phyloP scores from a whole-genome alignment of 2,797 vertebrate genomes.

The Rhabdophis nuchalis region DNA sequence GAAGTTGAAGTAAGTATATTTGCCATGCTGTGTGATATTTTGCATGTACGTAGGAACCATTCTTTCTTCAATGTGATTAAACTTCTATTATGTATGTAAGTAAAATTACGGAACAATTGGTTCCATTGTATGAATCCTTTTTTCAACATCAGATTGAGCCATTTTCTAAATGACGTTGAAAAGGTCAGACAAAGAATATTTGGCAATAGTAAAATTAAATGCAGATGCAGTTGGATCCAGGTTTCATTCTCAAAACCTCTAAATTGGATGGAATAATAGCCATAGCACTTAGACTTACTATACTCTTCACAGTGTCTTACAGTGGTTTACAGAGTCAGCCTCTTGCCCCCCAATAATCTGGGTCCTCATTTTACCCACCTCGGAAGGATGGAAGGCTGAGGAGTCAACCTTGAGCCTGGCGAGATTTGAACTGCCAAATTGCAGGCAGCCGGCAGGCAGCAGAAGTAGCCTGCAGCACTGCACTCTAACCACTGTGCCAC shows the following conservation, averaged over 20 bases:
- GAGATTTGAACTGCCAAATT: too few relatives aligned
- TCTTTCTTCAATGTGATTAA: not conserved
- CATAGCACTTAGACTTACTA: too few relatives aligned
- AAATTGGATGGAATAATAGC: too few relatives aligned
- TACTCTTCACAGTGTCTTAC: too few relatives aligned
- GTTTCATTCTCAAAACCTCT: not conserved
- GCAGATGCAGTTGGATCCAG: not conserved
- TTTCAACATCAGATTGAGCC: not conserved
- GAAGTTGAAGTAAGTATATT: not conserved
- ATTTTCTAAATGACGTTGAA: not conserved
- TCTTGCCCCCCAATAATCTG: too few relatives aligned
- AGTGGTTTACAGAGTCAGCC: too few relatives aligned
- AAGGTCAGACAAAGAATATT: not conserved
- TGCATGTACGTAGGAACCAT: not conserved
- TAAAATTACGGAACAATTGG: not conserved
- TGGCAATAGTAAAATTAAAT: not conserved
- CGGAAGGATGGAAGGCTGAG: too few relatives aligned
- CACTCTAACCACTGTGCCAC: too few relatives aligned
- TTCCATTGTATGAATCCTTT: not conserved
- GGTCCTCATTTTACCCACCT: too few relatives aligned
- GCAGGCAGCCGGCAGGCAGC: too few relatives aligned
- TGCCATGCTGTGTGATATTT: not conserved
- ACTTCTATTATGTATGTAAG: not conserved
- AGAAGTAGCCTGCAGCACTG: too few relatives aligned
- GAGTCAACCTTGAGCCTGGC: too few relatives aligned